Base-by-base conservation (phyloP, 2,797 vertebrate genomes). In the Scolopax bukidnonensis region DNA sequence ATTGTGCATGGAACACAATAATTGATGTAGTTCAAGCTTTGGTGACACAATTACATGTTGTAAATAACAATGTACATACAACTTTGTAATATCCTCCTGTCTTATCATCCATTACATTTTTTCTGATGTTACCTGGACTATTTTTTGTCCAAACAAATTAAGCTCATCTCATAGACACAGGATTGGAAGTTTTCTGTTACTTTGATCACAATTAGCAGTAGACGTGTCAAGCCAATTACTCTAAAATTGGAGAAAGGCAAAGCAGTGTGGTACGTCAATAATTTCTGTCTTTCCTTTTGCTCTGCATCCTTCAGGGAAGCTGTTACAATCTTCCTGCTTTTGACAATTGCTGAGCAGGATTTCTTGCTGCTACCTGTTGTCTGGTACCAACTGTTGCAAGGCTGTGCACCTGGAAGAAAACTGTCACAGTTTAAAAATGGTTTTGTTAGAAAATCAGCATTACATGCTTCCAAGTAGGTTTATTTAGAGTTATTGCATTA, bases 181-280 rank as follows among this genome's bases (percentile, higher is more conserved):
- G 30, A 33, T 48, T 73, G 40, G 25, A 79, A 80, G 15, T 92
- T 60, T 86, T 90, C 59, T 53, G 28, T 85, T 82, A 32, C 89
- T 92, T 93, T 83, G 81, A 85, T 94, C 71, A 74, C 71, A 87
- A 87, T 87, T 93, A 93, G 67, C 60, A 61, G 56, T 67, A 74
- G 36, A 45, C 1, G 2, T 74, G 70, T 84, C 70, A 63, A 76
- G 27, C 16, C 67, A 87, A 40, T 89, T 82, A 76, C 53, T 89
- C 70, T 63, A 10, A 64, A 89, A 64, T 36, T 87, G 64, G 78
- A 53, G 54, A 82, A 56, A 74, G 63, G 48, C 32, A 47, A 78
- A 89, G 38, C 71, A 68, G 50, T 63, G 63, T 73, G 74, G 43
- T 17, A 13, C 40, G 67, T 70, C 65, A 80, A 11, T 88, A 77